Evolutionary conservation across 92 coral and sea anemone genomes (phyloP), one percentile per base, ranked within the genome.

Genomic region (Hydrozoanthus gracilis): DNA sequence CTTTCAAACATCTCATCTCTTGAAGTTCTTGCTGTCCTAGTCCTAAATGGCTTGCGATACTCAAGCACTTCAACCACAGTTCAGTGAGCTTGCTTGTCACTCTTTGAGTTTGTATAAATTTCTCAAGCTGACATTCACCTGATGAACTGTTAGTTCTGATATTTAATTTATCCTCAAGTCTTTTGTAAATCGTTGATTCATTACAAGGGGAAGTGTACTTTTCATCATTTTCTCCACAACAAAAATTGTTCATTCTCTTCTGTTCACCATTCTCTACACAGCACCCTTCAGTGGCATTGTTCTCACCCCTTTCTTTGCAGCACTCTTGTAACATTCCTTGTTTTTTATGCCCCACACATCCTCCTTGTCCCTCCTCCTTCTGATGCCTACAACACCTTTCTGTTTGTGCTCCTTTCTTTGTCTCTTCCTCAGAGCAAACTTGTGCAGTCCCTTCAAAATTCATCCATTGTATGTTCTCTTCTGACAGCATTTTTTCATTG

Each of bases 11-110:
- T 17, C 17, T 65, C 77, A 71, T 83, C 78, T 83, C 68, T 2
- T 71, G 51, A 44, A 71, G 48, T 27, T 83, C 80, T 11, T 14
- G 51, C 13, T 72, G 50, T 5, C 18, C 55, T 7, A 74, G 4
- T 15, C 78, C 87, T 56, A 83, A 83, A 2, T 71, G 68, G 8
- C 55, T 8, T 80, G 85, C 85, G 66, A 48, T 66, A 56, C 27
- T 20, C 12, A 62, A 48, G 8, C 74, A 64, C 39, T 39, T 80
- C 49, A 8, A 39, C 85, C 85, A 80, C 10, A 80, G 47, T 6
- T 80, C 74, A 64, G 85, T 48, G 2, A 70, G 13, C 12, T 80
- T 27, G 44, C 61, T 46, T 20, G 39, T 7, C 15, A 2, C 44
- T 5, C 15, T 8, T 8, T 45, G 4, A 17, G 49, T 17, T 6